Conservation (phyloP, 1,140 invertebrate species). For the Drosophila pseudoananassae region DNA sequence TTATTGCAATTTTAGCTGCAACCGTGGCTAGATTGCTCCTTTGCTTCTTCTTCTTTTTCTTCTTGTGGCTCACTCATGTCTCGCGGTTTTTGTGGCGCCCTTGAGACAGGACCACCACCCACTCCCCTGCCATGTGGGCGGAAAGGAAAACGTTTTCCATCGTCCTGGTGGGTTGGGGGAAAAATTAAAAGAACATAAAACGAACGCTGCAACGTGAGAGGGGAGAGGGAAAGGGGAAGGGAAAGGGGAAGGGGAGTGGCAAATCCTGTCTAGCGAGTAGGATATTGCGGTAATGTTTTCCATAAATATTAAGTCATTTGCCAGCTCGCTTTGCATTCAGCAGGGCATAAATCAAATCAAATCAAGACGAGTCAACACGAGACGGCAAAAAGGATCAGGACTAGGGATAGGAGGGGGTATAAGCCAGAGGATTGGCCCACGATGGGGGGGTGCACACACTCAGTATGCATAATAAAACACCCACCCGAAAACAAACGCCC, state of each 20-base stretch:
- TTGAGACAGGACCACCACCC: slow-evolving; percentile 32
- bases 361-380: slow-evolving; percentile 41
- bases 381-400: slow-evolving; percentile 1
- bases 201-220: slow-evolving; percentile 23
- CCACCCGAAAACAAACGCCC: background rate
- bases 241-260: background rate
- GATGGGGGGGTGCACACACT: slow-evolving; percentile 5
- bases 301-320: slow-evolving; percentile 56
- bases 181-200: slow-evolving; percentile 55
- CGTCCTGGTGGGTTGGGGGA: slow-evolving; percentile 22
- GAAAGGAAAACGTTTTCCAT: slow-evolving; percentile 7
- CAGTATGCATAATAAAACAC: slow-evolving; percentile 34
- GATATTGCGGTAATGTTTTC: slow-evolving; percentile 53
- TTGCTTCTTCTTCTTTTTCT: background rate
- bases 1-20: slow-evolving; percentile 30
- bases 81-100: slow-evolving; percentile 51
- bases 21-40: slow-evolving; percentile 7
- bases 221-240: background rate
- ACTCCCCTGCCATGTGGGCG: background rate
- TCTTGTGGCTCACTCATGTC: slow-evolving; percentile 12
- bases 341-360: slow-evolving; percentile 52
- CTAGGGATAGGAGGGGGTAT: no score
- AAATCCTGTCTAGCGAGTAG: slow-evolving; percentile 34
- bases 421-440: no score
- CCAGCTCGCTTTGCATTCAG: slow-evolving; percentile 45